phyloP scores from a whole-genome alignment of 2,113 vertebrate species.

The Pampusana beccarii region DNA sequence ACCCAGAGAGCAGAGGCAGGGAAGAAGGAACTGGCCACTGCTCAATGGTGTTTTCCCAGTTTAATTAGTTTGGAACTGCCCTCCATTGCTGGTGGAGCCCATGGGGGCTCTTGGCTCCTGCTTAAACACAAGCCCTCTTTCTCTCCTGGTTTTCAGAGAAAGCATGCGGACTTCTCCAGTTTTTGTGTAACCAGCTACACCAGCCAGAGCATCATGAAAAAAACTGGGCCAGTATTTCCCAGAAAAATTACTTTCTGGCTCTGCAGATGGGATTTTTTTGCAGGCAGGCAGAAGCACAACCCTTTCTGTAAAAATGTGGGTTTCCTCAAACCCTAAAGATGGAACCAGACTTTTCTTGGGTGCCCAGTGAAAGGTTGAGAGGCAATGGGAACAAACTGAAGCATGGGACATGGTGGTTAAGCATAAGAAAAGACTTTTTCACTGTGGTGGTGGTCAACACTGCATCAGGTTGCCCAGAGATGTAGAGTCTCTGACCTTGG shows the following conservation, averaged over 20 bases:
- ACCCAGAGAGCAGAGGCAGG: background rate
- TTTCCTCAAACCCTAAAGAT: background rate
- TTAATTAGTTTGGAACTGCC: background rate
- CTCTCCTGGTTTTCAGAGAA: background rate
- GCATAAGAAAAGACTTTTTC: background rate
- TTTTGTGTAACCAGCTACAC: background rate
- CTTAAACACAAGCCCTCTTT: background rate
- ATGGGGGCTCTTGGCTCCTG: background rate
- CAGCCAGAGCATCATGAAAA: background rate
- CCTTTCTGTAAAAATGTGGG: background rate
- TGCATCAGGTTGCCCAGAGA: background rate
- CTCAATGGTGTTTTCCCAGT: background rate
- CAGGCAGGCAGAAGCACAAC: background rate
- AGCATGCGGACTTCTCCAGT: background rate
- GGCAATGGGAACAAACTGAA: background rate
- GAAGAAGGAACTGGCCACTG: background rate
- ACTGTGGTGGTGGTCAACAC: background rate
- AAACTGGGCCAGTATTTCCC: background rate
- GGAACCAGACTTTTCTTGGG: background rate
- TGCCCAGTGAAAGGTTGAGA: background rate
- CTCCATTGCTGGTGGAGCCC: background rate
- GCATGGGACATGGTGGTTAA: background rate
- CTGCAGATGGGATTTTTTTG: background rate
- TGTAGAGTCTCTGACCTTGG: background rate
- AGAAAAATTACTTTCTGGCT: background rate